phyloP scores from a whole-genome alignment of 1,140 invertebrate species.

The Zaprionus capensis region DNA sequence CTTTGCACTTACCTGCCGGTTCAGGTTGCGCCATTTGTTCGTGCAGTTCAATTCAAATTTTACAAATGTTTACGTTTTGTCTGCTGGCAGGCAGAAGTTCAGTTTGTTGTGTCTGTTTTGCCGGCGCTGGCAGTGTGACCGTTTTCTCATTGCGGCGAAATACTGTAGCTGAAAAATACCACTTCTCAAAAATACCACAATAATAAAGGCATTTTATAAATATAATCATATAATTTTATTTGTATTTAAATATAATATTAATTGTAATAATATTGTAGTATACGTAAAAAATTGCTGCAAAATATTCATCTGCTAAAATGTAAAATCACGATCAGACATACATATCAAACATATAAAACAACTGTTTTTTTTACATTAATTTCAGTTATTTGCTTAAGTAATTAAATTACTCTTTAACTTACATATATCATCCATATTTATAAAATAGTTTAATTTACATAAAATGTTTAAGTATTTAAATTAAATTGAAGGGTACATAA shows the following conservation, averaged over 20 bases:
- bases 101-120: conserved; percentile 32
- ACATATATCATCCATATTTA: no score
- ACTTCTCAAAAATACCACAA: neutral
- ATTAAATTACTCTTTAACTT: no score
- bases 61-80: conserved; percentile 34
- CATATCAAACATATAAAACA: neutral
- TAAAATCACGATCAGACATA: no score
- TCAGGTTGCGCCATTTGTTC: conserved; percentile 56
- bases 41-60: neutral
- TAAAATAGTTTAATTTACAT: no score
- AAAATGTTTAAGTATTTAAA: no score
- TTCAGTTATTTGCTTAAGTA: no score
- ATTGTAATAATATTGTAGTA: no score
- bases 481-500: no score
- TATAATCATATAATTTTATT: no score
- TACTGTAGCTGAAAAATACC: neutral
- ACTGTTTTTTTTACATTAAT: neutral
- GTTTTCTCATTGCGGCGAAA: neutral
- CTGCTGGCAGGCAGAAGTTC: neutral
- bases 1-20: conserved; percentile 30
- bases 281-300: no score
- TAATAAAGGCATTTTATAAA: neutral
- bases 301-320: no score
- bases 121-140: conserved; percentile 30
- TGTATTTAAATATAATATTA: no score